These are phyloP conservation scores for Emys orbicularis DNA, from an alignment of 2,797 vertebrate species.

Conservation along the genomic window DNA sequence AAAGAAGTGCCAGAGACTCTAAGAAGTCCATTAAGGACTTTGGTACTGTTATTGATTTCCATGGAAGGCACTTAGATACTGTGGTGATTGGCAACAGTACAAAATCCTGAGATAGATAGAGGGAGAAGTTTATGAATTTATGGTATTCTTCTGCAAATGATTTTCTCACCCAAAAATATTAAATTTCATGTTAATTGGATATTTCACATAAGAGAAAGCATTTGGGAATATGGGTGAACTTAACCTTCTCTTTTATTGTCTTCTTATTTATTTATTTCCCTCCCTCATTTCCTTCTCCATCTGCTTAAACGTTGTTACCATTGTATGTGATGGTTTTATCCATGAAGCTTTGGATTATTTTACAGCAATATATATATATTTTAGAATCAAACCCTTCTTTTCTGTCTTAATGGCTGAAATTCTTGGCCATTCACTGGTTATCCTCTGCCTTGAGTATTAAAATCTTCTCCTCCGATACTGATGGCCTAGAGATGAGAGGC, in stretches of 20 bases:
- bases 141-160: neutral
- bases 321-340: neutral
- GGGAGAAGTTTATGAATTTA: neutral
- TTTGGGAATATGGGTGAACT: neutral
- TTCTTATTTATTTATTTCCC: neutral
- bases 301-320: neutral
- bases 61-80: neutral
- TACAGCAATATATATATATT: neutral
- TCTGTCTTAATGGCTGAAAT: neutral
- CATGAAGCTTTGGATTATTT: neutral
- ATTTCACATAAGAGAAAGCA: neutral
- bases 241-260: neutral
- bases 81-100: neutral
- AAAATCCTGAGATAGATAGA: neutral
- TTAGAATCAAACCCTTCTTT: neutral
- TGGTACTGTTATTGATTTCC: neutral
- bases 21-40: neutral
- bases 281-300: neutral
- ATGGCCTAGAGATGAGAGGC: neutral
- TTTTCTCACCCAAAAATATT: neutral
- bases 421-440: neutral
- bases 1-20: neutral
- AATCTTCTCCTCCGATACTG: neutral
- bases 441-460: neutral
- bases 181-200: neutral